Evolutionary conservation across 2,797 vertebrate genomes (phyloP).

Genomic region (Phalanger gymnotis): DNA sequence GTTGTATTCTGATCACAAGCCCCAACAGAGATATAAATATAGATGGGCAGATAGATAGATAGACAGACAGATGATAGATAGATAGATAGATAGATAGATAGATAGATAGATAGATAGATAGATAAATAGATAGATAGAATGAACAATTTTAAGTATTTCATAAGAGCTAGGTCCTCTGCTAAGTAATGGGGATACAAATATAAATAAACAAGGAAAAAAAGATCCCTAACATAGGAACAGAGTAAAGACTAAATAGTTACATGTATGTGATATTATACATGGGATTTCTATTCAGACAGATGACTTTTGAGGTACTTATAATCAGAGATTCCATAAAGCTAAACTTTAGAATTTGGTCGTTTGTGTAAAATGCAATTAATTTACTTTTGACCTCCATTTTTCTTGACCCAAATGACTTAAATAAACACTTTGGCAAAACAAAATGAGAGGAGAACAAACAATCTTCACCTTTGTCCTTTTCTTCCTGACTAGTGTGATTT

Average conservation of each 20-base stretch:
- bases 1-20: neutral
- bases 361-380: neutral
- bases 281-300: neutral
- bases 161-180: neutral
- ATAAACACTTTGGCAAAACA: neutral
- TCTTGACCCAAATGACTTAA: neutral
- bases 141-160: neutral
- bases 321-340: neutral
- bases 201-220: neutral
- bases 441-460: neutral
- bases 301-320: neutral
- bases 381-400: neutral
- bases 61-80: too few relatives aligned
- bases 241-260: neutral
- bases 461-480: neutral
- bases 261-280: neutral
- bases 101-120: too few relatives aligned
- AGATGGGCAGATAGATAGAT: neutral
- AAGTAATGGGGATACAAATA: neutral
- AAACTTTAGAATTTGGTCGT: neutral
- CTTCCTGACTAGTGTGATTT: neutral
- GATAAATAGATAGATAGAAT: too few relatives aligned
- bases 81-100: neutral
- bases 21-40: neutral
- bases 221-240: neutral